Base-by-base conservation (phyloP, 2,113 vertebrate species). In the Hippocampus comes region DNA sequence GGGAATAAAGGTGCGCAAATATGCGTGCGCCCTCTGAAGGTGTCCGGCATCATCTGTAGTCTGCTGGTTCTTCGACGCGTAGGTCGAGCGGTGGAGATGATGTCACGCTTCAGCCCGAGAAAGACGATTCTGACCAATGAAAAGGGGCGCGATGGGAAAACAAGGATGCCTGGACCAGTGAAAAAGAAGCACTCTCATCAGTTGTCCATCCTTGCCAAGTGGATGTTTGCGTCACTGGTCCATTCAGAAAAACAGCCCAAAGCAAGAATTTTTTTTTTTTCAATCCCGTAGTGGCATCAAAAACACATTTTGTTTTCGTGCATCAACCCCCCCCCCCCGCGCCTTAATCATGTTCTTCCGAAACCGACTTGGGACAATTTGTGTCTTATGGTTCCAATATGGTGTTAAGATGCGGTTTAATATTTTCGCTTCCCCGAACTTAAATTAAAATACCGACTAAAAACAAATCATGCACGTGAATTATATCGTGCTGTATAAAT, bases 41-140 rank as follows among this genome's bases (percentile, higher is more conserved):
- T 87, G 88, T 90, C 90, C 89, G 84, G 85, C 90, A 90, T 89
- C 89, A 80, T 90, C 84, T 90, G 87, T 71, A 65, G 80, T 79
- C 85, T 17, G 77, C 72, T 41, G 83, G 64, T 76, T 82, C 77
- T 84, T 84, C 84, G 78, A 9, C 86, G 82, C 73, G 53, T 38
- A 76, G 78, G 63, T 90, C 83, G 84, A 86, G 75, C 90, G 89
- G 74, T 91, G 87, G 85, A 82, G 86, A 89, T 93, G 92, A 93
- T 91, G 91, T 93, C 92, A 93, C 82, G 63, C 25, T 6, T 78
- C 84, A 75, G 82, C 79, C 76, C 76, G 66, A 81, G 76, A 78
- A 80, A 82, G 56, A 78, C 60, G 66, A 75, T 86, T 76, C 81
- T 84, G 84, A 89, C 91, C 89, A 92, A 91, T 89, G 82, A 83